A percentile compares a stretch with the other conserved stretches of the same genome.
Conservation (phyloP, 2,888 invertebrate species). For the Prionchulus punctatus region DNA sequence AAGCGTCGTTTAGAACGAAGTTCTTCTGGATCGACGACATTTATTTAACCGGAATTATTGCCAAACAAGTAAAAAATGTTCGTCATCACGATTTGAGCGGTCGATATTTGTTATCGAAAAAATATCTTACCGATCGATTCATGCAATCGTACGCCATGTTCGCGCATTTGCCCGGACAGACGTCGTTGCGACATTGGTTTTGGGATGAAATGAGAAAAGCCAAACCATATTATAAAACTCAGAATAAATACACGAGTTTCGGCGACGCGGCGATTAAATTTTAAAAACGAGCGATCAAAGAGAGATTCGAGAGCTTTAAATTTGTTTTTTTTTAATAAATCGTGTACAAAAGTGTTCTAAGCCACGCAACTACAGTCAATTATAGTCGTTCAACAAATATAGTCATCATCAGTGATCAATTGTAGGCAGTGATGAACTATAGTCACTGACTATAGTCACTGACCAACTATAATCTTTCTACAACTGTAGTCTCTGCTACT, state of each 20-base stretch:
- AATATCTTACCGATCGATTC: background rate
- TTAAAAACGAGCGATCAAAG: background rate
- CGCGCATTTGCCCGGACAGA: background rate
- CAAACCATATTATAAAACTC: no score
- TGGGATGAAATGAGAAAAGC: background rate
- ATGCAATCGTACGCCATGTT: constrained; percentile 1
- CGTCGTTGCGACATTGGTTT: background rate
- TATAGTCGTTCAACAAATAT: no score
- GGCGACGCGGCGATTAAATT: background rate
- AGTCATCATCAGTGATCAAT: no score
- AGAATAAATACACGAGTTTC: no score
- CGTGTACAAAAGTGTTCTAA: no score
- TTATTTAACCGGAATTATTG: background rate
- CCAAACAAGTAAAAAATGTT: background rate
- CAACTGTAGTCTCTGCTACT: background rate
- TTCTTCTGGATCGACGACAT: constrained; percentile 6
- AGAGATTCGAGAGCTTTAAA: no score
- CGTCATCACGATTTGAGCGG: background rate
- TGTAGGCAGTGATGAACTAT: no score
- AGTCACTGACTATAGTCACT: no score
- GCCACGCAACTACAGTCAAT: no score
- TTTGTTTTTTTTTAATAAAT: no score
- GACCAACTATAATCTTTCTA: background rate
- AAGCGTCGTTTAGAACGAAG: background rate
- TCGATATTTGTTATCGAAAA: constrained; percentile 1